Conservation (phyloP, 1,140 invertebrate genomes). For the Drosophila kanapiae region DNA sequence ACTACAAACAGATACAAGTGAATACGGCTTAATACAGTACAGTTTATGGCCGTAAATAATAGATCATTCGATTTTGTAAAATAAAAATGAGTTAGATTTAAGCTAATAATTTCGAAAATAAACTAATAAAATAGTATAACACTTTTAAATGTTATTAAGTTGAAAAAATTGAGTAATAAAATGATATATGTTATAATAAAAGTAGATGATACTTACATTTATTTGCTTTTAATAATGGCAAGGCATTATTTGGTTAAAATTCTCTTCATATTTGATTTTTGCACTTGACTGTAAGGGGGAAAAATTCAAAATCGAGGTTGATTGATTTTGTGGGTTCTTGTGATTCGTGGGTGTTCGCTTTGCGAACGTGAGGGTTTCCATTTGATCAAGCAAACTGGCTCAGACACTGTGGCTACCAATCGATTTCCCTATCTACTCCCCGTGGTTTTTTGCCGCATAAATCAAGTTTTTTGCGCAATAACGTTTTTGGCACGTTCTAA, state of each 20-base stretch:
- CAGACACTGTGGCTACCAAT: conserved; percentile 62
- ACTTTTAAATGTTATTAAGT: neutral
- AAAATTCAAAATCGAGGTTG: conserved; percentile 57
- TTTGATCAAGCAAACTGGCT: conserved; percentile 30
- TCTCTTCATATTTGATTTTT: neutral
- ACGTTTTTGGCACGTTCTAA: conserved; percentile 64
- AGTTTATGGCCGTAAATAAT: neutral
- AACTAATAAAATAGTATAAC: neutral
- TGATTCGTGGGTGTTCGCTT: conserved; percentile 58
- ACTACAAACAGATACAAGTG: conserved; percentile 16
- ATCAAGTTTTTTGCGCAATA: conserved; percentile 70
- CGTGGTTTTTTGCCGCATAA: conserved; percentile 49
- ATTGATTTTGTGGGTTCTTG: conserved; percentile 62
- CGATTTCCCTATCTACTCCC: conserved; percentile 35
- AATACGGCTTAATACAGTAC: neutral
- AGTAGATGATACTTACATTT: too few species aligned
- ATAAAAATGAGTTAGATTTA: neutral
- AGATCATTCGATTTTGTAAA: neutral
- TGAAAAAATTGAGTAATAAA: too few species aligned
- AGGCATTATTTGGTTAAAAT: neutral
- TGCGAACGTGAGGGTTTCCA: conserved; percentile 34
- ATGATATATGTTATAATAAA: neutral
- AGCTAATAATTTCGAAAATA: neutral
- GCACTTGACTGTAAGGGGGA: neutral
- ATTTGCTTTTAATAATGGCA: too few species aligned